Conservation (phyloP, 2,888 invertebrate genomes). For the Acanthacorydalis orientalis region DNA sequence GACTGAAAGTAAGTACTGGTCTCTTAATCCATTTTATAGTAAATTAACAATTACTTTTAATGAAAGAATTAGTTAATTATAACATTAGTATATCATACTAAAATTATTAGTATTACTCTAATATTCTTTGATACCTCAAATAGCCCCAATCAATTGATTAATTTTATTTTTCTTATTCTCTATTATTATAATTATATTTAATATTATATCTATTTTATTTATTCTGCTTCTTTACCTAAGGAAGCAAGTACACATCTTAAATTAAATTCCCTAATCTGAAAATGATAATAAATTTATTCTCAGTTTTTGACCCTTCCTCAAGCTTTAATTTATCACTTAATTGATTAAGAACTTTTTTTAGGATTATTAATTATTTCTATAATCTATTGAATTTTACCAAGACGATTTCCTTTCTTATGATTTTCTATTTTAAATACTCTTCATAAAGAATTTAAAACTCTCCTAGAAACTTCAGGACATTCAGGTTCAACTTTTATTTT, state of each 20-base stretch:
- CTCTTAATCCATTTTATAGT: conserved; percentile 52
- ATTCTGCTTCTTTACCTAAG: conserved; percentile 17
- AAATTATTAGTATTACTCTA: conserved; percentile 34
- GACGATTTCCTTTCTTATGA: conserved; percentile 32
- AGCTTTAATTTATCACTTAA: conserved; percentile 35
- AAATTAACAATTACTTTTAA: conserved; percentile 44
- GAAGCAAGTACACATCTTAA: conserved; percentile 17
- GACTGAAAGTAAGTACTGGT: conserved; percentile 52
- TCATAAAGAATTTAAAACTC: conserved; percentile 40
- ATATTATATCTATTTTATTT: conserved; percentile 34
- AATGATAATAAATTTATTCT: conserved; percentile 53
- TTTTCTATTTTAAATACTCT: conserved; percentile 28
- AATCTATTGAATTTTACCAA: conserved; percentile 35
- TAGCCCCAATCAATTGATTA: conserved; percentile 41
- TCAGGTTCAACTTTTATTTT: conserved; percentile 37
- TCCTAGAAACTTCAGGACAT: conserved; percentile 27
- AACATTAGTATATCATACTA: conserved; percentile 50
- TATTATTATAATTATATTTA: conserved; percentile 30
- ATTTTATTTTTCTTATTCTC: conserved; percentile 24
- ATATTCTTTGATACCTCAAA: conserved; percentile 53
- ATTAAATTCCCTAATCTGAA: conserved; percentile 28
- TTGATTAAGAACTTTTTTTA: conserved; percentile 38
- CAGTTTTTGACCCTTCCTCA: conserved; percentile 45
- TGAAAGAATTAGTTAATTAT: conserved; percentile 38
- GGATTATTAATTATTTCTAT: conserved; percentile 33